These are phyloP conservation scores for Sander vitreus DNA, from an alignment of 2,113 vertebrate species.

Conservation along the genomic window DNA sequence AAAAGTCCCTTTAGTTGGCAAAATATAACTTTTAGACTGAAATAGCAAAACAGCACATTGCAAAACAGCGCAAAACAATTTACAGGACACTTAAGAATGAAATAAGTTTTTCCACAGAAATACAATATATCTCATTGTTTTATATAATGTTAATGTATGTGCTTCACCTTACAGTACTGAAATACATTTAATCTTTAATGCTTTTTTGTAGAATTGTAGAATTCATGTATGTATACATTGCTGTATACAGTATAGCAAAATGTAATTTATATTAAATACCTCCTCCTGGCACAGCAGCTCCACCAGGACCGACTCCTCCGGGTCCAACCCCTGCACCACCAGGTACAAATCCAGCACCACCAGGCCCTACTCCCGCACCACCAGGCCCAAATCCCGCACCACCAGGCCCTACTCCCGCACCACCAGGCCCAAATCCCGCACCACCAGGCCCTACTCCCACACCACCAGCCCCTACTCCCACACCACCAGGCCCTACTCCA, in stretches of 20 bases:
- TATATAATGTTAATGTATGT: not conserved
- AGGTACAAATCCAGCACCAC: not conserved
- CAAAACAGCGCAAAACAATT: not conserved
- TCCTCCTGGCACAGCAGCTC: conserved; percentile 52
- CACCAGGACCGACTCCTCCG: conserved; percentile 14
- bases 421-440: not conserved
- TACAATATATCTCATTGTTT: not conserved
- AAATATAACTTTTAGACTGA: not conserved
- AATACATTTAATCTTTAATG: not conserved
- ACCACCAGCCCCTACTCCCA: conserved; percentile 7
- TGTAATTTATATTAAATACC: conserved; percentile 37
- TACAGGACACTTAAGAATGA: not conserved
- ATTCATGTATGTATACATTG: not conserved
- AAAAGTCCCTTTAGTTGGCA: not conserved
- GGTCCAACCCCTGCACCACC: conserved; percentile 13
- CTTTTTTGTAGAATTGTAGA: not conserved
- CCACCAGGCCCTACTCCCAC: conserved; percentile 25
- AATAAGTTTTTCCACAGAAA: not conserved
- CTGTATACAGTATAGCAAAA: not conserved
- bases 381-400: not conserved
- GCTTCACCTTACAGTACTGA: not conserved
- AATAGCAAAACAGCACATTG: not conserved
- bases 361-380: not conserved
- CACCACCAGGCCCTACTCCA: not conserved
- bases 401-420: not conserved